phyloP scores from a whole-genome alignment of 1,140 invertebrate genomes.

The Archivesica marissinica region DNA sequence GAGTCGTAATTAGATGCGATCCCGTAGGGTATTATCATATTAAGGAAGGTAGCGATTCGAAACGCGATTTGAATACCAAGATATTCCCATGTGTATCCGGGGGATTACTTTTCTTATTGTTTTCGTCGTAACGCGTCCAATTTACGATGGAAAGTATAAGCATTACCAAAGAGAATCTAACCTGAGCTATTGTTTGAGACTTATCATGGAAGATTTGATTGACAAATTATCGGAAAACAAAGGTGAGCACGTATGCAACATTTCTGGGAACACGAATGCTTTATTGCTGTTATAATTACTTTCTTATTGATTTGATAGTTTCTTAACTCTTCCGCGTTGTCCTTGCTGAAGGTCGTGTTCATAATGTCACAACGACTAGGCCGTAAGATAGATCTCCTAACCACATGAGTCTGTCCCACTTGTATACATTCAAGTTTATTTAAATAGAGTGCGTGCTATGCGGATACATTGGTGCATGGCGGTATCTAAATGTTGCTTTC shows the following conservation, averaged over 20 bases:
- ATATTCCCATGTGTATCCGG: neutral
- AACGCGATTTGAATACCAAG: conserved; percentile 19
- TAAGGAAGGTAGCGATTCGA: neutral
- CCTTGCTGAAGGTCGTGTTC: no score
- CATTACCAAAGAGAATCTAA: neutral
- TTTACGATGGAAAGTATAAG: neutral
- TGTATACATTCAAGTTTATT: no score
- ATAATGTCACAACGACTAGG: no score
- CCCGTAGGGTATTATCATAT: conserved; percentile 39
- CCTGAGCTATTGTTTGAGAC: neutral
- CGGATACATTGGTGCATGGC: no score
- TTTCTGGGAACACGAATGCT: neutral
- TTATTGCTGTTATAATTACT: no score
- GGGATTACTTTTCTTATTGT: neutral
- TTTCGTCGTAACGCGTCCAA: neutral
- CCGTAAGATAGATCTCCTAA: no score
- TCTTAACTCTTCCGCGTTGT: no score
- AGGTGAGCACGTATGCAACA: no score
- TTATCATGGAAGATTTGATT: neutral
- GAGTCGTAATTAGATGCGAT: neutral
- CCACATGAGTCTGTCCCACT: no score
- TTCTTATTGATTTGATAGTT: no score
- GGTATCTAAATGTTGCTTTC: no score
- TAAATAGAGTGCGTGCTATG: no score
- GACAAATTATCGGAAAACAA: neutral